A percentile compares a stretch with the other conserved stretches of the same genome.
These are phyloP conservation scores for Helicolenus hilgendorfi DNA, from an alignment of 2,797 vertebrate genomes.

Conservation along the genomic window DNA sequence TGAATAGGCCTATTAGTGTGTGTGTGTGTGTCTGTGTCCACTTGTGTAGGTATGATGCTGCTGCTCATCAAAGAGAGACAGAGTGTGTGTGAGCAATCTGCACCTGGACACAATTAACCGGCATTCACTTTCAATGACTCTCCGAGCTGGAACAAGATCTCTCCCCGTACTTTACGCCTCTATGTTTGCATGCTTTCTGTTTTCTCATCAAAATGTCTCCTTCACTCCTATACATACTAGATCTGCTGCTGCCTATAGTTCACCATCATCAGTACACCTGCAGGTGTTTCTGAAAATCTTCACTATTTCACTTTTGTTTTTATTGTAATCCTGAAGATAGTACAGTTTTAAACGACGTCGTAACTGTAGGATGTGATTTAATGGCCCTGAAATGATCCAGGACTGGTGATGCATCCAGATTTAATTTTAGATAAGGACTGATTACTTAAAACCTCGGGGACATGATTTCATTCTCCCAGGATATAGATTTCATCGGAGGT, in stretches of 20 bases:
- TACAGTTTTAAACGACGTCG: constrained; percentile 8
- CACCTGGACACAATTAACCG: constrained; percentile 79
- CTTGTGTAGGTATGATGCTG: constrained; percentile 10
- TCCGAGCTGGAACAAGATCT: constrained; percentile 11
- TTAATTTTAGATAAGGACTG: constrained; percentile 68
- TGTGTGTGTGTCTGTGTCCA: background rate
- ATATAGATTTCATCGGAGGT: constrained; percentile 12
- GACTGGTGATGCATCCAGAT: constrained; percentile 50
- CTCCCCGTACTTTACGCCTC: background rate
- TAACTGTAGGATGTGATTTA: constrained; percentile 25
- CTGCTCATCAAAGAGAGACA: constrained; percentile 39
- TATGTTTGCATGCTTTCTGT: background rate
- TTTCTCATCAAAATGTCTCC: background rate
- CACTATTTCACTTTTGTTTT: background rate
- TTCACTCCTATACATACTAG: background rate
- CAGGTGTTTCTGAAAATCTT: background rate
- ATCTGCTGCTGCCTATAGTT: background rate
- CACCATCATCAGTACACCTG: background rate
- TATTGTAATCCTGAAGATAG: background rate
- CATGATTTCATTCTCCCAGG: constrained; percentile 32
- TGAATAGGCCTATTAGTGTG: constrained; percentile 35
- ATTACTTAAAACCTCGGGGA: constrained; percentile 53
- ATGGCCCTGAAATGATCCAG: constrained; percentile 21
- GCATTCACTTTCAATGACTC: constrained; percentile 45
- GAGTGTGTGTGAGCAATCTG: constrained; percentile 33